Percentiles rank a stretch among this genome's conserved stretches.
These are phyloP conservation scores for Gymnogyps californianus DNA, from an alignment of 2,113 vertebrate genomes.

Conservation along the genomic window DNA sequence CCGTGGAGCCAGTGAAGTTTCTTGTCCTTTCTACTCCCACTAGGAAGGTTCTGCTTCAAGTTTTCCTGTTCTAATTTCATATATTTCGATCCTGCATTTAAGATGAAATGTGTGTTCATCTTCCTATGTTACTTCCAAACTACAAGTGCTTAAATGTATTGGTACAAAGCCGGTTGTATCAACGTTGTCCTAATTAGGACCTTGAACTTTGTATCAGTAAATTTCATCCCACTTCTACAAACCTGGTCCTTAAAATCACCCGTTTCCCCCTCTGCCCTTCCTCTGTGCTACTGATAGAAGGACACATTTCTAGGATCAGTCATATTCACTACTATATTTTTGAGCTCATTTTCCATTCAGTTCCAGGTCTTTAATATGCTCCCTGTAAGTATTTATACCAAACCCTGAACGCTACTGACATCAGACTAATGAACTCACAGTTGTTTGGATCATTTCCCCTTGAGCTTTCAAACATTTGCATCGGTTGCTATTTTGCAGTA, in stretches of 20 bases:
- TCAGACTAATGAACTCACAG: background rate
- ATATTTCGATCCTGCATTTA: background rate
- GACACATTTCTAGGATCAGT: background rate
- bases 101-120: background rate
- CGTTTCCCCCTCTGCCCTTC: background rate
- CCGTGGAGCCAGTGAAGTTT: fast-evolving
- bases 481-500: background rate
- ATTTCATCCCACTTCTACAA: background rate
- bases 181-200: background rate
- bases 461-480: background rate
- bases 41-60: background rate
- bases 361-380: background rate
- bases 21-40: background rate
- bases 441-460: background rate
- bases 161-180: background rate
- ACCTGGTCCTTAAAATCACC: background rate
- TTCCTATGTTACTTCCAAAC: background rate
- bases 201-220: background rate
- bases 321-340: background rate
- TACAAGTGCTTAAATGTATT: background rate
- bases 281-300: background rate
- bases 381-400: background rate
- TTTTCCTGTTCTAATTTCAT: background rate
- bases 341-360: background rate
- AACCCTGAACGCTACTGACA: background rate